phyloP scores from a whole-genome alignment of 2,113 vertebrate genomes.

The Heterotis niloticus region DNA sequence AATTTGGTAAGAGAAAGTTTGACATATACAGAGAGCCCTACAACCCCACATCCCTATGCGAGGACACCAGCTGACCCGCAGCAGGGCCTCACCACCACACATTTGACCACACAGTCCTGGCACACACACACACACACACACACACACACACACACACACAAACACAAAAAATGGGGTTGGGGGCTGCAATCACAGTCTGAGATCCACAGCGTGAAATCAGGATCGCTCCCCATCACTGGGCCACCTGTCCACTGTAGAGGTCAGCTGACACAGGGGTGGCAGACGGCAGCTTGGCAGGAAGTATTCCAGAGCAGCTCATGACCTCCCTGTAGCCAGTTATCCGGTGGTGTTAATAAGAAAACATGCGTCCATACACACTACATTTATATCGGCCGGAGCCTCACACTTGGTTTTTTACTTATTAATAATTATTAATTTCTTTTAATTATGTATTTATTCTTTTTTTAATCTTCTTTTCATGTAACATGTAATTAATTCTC shows the following conservation, averaged over 20 bases:
- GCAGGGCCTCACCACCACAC: conserved; percentile 2
- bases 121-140: conserved; percentile 17
- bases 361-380: conserved; percentile 33
- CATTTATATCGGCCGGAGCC: conserved; percentile 15
- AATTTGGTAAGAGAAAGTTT: conserved; percentile 1
- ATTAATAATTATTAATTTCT: conserved; percentile 27
- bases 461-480: conserved; percentile 18
- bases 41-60: not conserved
- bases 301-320: conserved; percentile 19
- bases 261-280: not conserved
- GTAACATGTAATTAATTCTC: conserved; percentile 26
- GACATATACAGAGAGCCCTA: not conserved
- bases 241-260: not conserved
- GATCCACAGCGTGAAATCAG: not conserved
- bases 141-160: not conserved
- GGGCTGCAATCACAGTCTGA: not conserved
- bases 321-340: conserved; percentile 22
- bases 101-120: not conserved
- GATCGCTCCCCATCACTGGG: not conserved
- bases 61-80: conserved; percentile 14
- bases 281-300: not conserved
- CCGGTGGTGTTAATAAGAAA: conserved; percentile 27
- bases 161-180: not conserved
- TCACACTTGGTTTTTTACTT: conserved; percentile 16
- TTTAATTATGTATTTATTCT: conserved; percentile 31